Conservation (phyloP, 2,113 vertebrate species). For the Sula dactylatra region DNA sequence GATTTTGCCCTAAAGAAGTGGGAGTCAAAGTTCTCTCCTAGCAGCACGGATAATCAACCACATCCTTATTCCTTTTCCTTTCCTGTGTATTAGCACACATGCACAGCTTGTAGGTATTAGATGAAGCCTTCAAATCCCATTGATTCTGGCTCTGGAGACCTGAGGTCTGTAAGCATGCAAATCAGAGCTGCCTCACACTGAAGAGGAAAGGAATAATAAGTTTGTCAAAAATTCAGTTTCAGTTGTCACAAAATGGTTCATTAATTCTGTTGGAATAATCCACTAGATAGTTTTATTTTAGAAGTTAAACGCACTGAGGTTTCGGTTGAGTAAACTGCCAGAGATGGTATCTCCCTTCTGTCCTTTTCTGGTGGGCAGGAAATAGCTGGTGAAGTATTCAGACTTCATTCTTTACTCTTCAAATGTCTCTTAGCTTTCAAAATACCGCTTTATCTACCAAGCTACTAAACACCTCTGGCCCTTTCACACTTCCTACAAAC, state of each 20-base stretch:
- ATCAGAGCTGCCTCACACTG: background rate
- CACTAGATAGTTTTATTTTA: background rate
- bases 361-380: background rate
- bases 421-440: background rate
- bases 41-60: background rate
- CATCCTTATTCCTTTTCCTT: background rate
- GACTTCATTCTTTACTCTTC: background rate
- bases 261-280: background rate
- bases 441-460: background rate
- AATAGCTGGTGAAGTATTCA: background rate
- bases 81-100: background rate
- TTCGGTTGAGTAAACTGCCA: background rate
- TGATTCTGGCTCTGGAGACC: background rate
- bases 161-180: background rate
- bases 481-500: background rate
- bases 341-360: background rate
- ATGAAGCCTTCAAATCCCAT: background rate
- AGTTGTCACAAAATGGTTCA: background rate
- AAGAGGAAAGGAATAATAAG: background rate
- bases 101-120: background rate
- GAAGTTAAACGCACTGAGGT: background rate
- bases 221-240: background rate
- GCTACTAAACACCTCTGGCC: background rate
- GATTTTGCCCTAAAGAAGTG: background rate
- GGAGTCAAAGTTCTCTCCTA: background rate